phyloP scores from a whole-genome alignment of 2,113 vertebrate genomes.

The Cephalopholis sonnerati region DNA sequence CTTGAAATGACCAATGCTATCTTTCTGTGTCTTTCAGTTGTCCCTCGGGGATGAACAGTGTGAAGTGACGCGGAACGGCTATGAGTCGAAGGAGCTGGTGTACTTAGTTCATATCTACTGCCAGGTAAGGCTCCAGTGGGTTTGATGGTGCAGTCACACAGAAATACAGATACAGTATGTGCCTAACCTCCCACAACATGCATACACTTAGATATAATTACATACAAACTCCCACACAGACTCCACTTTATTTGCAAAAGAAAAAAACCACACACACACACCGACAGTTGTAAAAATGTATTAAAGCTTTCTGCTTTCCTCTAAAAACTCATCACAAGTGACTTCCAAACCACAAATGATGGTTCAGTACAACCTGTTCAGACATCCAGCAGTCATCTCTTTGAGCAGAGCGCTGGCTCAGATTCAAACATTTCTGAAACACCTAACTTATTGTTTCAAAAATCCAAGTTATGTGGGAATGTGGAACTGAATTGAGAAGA shows the following conservation, averaged over 20 bases:
- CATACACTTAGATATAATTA: neutral
- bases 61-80: constrained; percentile 93
- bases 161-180: neutral
- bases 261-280: neutral
- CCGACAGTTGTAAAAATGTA: neutral
- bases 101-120: constrained; percentile 97
- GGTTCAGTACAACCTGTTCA: constrained; percentile 5
- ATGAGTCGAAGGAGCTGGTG: constrained; percentile 95
- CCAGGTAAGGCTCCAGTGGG: constrained; percentile 87
- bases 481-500: constrained; percentile 25
- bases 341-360: neutral
- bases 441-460: constrained; percentile 46
- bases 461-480: constrained; percentile 56
- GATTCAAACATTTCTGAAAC: constrained; percentile 31
- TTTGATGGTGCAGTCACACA: constrained; percentile 9
- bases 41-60: constrained; percentile 96
- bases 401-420: constrained; percentile 12
- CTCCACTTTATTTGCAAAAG: neutral
- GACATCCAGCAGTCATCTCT: neutral
- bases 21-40: constrained; percentile 84
- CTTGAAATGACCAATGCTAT: constrained; percentile 1
- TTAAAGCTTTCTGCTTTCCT: neutral
- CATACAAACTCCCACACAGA: neutral
- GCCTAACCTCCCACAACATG: constrained; percentile 5
- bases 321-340: neutral